Base-by-base conservation (phyloP, 30 jellyfish, hydroid and myxozoan species). In the Rhopilema esculentum region DNA sequence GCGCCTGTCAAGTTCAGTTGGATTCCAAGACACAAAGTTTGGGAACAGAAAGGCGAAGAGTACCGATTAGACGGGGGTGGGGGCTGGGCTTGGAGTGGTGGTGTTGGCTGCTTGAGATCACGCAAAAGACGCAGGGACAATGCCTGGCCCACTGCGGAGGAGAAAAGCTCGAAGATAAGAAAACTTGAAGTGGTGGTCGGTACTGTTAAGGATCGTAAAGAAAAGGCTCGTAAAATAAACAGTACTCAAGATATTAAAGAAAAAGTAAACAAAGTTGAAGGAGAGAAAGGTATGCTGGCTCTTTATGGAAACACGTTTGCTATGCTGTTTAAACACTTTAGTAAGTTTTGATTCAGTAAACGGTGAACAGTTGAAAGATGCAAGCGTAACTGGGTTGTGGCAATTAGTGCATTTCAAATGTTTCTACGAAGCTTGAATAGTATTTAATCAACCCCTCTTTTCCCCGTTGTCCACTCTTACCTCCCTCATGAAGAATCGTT, bases 11-110 rank as follows among this genome's bases (percentile, higher is more conserved):
- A 94, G 66, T 94, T 89, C 87, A 89, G 98, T 68, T 94, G 98
- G 98, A 77, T 85, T 27, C 98, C 98, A 21, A 79, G 93, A 16
- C 98, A 94, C 68, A 94, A 68, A 53, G 66, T 85, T 4, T 94
- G 98, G 98, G 98, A 94, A 68, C 97, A 87, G 88, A 84, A 94
- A 62, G 98, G 98, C 16, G 98, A 94, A 61, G 97, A 86, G 64
- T 94, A 94, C 77, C 83, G 98, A 31, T 51, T 94, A 16, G 75
- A 75, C 62, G 98, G 98, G 18, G 88, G 80, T 4, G 98, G 98
- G 21, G 98, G 97, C 22, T 94, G 97, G 97, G 61, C 78, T 21
- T 94, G 98, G 98, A 75, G 50, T 62, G 91, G 93, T 21, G 93
- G 88, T 16, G 32, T 49, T 21, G 80, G 70, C 49, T 15, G 31